Conservation (phyloP, 2,113 vertebrate genomes). For the Nerophis ophidion region DNA sequence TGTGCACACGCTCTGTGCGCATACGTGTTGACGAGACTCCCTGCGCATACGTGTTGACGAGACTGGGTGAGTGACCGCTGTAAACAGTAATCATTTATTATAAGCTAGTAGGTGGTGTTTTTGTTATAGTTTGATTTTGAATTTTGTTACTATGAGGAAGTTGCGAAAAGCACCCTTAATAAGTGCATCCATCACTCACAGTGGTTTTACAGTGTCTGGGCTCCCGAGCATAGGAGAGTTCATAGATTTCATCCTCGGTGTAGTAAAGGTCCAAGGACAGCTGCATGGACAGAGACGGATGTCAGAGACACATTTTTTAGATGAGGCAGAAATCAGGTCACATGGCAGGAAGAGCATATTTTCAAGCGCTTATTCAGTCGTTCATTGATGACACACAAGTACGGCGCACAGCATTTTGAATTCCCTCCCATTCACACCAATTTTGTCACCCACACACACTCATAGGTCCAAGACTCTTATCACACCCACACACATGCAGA, state of each 20-base stretch:
- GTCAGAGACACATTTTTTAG: constrained; percentile 1
- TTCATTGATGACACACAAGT: constrained; percentile 4
- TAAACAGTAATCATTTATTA: no score
- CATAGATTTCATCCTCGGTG: constrained; percentile 94
- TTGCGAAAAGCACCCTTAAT: no score
- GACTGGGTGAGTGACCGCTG: no score
- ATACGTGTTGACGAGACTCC: no score
- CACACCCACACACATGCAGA: constrained; percentile 50
- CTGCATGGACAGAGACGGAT: constrained; percentile 57
- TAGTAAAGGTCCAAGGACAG: constrained; percentile 94
- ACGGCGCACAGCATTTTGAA: constrained; percentile 37
- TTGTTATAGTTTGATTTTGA: no score
- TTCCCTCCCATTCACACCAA: constrained; percentile 55
- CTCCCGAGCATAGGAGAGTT: constrained; percentile 90
- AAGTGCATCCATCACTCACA: constrained; percentile 66
- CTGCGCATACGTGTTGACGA: no score
- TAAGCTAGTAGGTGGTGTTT: no score
- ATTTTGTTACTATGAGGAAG: no score
- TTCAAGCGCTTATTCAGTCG: constrained; percentile 37
- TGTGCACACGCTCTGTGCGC: no score
- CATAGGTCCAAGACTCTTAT: constrained; percentile 58
- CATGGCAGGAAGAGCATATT: constrained; percentile 38
- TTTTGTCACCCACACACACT: constrained; percentile 59
- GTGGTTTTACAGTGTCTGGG: constrained; percentile 85
- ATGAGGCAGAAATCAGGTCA: constrained; percentile 24